Base-by-base conservation (phyloP, 2,113 vertebrate genomes). In the Limnothrissa miodon region DNA sequence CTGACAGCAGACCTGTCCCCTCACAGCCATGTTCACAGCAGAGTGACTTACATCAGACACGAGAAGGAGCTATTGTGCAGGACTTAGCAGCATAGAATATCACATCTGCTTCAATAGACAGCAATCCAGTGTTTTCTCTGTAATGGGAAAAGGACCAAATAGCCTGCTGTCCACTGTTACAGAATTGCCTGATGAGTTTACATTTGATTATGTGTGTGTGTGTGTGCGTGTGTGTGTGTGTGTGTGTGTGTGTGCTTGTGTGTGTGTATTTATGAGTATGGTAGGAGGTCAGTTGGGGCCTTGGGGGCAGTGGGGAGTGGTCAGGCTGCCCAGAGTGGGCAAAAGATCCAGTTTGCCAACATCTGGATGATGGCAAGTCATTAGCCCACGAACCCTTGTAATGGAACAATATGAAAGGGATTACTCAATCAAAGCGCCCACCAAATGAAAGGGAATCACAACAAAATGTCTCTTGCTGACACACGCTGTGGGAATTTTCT, bases 401-500 rank as follows among this genome's bases (percentile, higher is more conserved):
- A 85, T 83, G 62, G 83, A 85, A 87, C 85, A 90, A 85, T 79
- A 83, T 89, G 85, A 81, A 36, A 70, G 79, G 87, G 86, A 90
- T 92, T 89, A 92, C 87, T 84, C 87, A 89, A 82, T 89, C 90
- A 90, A 85, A 92, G 80, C 78, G 44, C 66, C 51, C 79, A 86
- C 39, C 87, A 80, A 80, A 42, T 90, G 88, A 82, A 85, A 79
- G 83, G 82, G 84, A 48, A 56, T 82, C 29, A 80, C 48, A 85
- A 83, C 86, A 85, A 80, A 87, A 88, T 90, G 88, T 90, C 83
- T 87, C 23, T 10, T 10, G 79, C 83, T 83, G 86, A 81, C 82
- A 84, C 46, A 83, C 83, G 80, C 87, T 84, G 80, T 81, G 83
- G 85, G 87, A 82, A 82, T 84, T 85, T 83, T 85, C 62, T 6